A percentile compares a stretch with the other conserved stretches of the same genome.
Conservation (phyloP, 2,888 invertebrate species). For the Lasiommata megera region DNA sequence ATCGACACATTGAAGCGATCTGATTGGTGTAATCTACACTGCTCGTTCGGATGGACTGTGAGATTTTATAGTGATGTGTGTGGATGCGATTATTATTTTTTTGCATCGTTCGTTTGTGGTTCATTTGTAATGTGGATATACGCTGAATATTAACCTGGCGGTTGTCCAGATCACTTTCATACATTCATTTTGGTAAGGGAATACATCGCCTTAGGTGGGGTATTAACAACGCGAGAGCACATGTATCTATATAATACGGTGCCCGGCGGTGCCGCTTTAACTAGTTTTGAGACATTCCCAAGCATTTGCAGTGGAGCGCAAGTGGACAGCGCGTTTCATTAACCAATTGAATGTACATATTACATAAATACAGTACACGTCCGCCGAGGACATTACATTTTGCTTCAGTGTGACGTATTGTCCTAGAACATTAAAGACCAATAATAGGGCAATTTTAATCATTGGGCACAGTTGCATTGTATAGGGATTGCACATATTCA, state of each 20-base stretch:
- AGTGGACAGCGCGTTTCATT: conserved; percentile 68
- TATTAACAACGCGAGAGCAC: conserved; percentile 32
- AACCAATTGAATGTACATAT: conserved; percentile 16
- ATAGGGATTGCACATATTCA: conserved; percentile 71
- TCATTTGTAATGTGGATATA: conserved; percentile 45
- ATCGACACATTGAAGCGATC: not conserved
- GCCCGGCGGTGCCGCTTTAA: conserved; percentile 6
- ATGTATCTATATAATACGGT: conserved; percentile 42
- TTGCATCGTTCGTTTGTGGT: conserved; percentile 65
- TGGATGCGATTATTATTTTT: conserved; percentile 53
- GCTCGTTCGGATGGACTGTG: not conserved
- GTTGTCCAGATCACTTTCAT: conserved; percentile 51
- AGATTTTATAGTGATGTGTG: not conserved
- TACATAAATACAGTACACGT: conserved; percentile 1
- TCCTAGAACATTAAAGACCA: conserved; percentile 55
- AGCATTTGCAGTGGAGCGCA: conserved; percentile 66
- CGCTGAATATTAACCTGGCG: conserved; percentile 29
- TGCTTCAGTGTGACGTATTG: conserved; percentile 81
- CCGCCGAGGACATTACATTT: conserved; percentile 51
- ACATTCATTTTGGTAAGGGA: conserved; percentile 36
- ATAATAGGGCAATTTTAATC: conserved; percentile 56
- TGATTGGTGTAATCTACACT: not conserved
- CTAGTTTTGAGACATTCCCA: conserved; percentile 28
- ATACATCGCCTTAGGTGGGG: conserved; percentile 25
- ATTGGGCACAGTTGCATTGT: conserved; percentile 82